Percentiles rank a stretch among this genome's conserved stretches.
Evolutionary conservation across 1,140 invertebrate species (phyloP).

Genomic region (Calephelis nemesis): DNA sequence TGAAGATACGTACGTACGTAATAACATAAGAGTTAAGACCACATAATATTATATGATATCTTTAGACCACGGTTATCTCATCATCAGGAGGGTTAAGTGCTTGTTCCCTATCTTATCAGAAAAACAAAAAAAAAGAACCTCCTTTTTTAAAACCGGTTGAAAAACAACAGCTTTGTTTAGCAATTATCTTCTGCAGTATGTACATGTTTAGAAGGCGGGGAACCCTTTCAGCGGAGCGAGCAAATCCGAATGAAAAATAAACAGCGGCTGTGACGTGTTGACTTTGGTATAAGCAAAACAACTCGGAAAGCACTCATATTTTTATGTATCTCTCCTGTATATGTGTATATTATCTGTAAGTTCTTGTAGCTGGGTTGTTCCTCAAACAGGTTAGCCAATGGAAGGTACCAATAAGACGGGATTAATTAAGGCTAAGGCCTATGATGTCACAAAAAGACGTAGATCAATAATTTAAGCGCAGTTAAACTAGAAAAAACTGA

Average conservation of each 20-base stretch:
- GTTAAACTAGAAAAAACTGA: no score
- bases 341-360: neutral
- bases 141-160: no score
- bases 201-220: conserved; percentile 21
- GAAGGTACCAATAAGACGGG: no score
- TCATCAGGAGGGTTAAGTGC: no score
- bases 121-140: neutral
- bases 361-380: neutral
- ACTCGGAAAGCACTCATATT: conserved; percentile 32
- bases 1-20: no score
- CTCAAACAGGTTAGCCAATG: no score
- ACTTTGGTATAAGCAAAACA: conserved; percentile 31
- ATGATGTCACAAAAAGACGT: no score
- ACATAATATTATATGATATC: no score
- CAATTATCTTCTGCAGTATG: neutral
- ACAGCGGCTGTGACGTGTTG: conserved; percentile 27
- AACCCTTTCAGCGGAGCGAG: conserved; percentile 31
- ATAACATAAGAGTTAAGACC: no score
- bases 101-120: neutral
- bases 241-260: conserved; percentile 40
- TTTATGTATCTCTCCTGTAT: conserved; percentile 21
- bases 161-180: neutral
- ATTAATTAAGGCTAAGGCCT: no score
- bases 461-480: no score
- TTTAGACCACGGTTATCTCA: no score